A percentile compares a stretch with the other conserved stretches of the same genome.
Conservation (phyloP, 2,113 vertebrate genomes). For the Ardeotis arabs region DNA sequence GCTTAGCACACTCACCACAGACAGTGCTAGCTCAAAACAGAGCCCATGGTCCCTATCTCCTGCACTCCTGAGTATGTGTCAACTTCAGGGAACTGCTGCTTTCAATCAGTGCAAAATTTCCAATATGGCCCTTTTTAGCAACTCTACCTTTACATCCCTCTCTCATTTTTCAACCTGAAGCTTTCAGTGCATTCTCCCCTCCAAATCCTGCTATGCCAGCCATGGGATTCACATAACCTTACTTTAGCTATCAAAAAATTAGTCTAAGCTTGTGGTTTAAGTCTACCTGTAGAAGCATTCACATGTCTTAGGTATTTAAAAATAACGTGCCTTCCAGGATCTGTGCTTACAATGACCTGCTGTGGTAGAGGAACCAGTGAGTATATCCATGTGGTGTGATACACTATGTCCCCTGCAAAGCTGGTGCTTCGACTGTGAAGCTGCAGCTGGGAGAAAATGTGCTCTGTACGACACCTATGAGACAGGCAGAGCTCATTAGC, state of each 20-base stretch:
- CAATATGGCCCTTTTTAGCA: not conserved
- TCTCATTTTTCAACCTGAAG: not conserved
- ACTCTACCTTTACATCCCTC: not conserved
- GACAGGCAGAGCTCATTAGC: too few species aligned
- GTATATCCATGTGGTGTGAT: accelerated
- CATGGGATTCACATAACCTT: not conserved
- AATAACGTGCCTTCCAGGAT: not conserved
- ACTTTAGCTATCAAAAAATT: not conserved
- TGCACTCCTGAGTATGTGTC: not conserved
- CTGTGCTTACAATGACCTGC: too few species aligned
- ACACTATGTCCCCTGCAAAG: not conserved
- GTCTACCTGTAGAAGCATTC: not conserved
- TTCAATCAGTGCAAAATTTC: not conserved
- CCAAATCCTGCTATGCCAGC: not conserved
- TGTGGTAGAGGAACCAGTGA: not conserved
- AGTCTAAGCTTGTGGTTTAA: not conserved
- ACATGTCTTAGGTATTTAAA: not conserved
- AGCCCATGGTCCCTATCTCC: not conserved
- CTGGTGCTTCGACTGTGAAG: too few species aligned
- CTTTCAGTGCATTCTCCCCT: not conserved
- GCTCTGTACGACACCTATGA: too few species aligned
- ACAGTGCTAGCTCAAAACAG: not conserved
- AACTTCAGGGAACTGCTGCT: not conserved
- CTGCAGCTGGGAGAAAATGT: too few species aligned
- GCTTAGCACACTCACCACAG: not conserved